Conservation (phyloP, 2,797 vertebrate species). For the Pseudotriccus pelzelni region DNA sequence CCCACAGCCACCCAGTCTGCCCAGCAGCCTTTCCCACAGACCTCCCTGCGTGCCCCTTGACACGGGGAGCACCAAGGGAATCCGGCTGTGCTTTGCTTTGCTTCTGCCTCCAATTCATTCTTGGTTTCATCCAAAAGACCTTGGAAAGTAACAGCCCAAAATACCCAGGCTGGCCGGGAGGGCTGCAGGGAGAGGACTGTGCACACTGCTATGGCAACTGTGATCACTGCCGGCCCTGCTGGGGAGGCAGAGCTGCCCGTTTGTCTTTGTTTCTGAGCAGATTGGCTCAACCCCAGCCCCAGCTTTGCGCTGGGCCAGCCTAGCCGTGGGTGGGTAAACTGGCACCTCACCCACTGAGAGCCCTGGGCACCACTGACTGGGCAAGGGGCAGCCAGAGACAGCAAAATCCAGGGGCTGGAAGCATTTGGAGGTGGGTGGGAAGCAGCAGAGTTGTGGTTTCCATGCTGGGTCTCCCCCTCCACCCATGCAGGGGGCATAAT, state of each 20-base stretch:
- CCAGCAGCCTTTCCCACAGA: not conserved
- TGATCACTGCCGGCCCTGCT: slow-evolving; percentile 19
- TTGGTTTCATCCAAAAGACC: not conserved
- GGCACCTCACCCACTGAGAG: not conserved
- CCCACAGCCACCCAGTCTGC: fast-evolving
- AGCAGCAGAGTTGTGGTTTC: not conserved
- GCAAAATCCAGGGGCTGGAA: fast-evolving
- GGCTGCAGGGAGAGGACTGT: slow-evolving; percentile 4
- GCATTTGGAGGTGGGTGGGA: not conserved
- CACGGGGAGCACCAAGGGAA: not conserved
- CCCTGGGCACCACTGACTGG: not conserved
- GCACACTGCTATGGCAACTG: slow-evolving; percentile 58
- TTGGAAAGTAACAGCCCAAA: not conserved
- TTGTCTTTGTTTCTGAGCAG: not conserved
- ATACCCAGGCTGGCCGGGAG: slow-evolving; percentile 6
- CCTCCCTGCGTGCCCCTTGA: not conserved
- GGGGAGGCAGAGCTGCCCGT: not conserved
- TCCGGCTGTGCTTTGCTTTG: not conserved
- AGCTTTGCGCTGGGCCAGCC: not conserved
- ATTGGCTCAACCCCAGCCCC: not conserved
- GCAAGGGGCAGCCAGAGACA: not conserved
- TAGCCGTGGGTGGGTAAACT: not conserved
- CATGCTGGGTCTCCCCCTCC: not conserved
- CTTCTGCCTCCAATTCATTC: not conserved
- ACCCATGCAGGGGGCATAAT: not conserved